Evolutionary conservation across 2,113 vertebrate genomes (phyloP).

Genomic region (Xerus inauris): DNA sequence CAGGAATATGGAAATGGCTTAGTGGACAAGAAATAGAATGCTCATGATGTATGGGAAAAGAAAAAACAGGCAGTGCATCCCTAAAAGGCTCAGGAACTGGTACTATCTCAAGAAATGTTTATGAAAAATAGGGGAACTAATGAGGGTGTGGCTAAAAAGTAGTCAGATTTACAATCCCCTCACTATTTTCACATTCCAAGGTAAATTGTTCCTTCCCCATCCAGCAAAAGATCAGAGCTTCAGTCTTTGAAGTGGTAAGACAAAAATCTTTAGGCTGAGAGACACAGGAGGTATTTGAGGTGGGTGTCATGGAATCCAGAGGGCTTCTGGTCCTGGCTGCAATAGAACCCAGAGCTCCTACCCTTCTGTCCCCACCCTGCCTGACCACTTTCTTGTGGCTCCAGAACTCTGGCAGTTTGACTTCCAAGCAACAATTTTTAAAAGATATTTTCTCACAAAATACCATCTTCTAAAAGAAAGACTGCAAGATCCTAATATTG

Average conservation of each 20-base stretch:
- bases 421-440: too few relatives aligned
- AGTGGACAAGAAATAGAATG: not conserved
- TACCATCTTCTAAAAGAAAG: not conserved
- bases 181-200: not conserved
- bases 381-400: not conserved
- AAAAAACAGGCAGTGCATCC: not conserved
- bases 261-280: too few relatives aligned
- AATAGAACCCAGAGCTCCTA: not conserved
- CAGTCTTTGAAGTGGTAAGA: not conserved
- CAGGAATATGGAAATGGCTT: not conserved
- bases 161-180: not conserved
- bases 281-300: not conserved
- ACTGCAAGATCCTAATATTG: not conserved
- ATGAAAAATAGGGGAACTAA: not conserved
- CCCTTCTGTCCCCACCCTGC: not conserved
- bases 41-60: not conserved
- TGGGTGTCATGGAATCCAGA: not conserved
- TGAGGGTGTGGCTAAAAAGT: not conserved
- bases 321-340: not conserved
- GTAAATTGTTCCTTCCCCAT: not conserved
- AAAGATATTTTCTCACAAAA: not conserved
- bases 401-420: not conserved
- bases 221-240: not conserved
- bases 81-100: not conserved
- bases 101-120: not conserved